Base-by-base conservation (phyloP, 2,888 invertebrate species). In the Sinodicranocentrus sp. region DNA sequence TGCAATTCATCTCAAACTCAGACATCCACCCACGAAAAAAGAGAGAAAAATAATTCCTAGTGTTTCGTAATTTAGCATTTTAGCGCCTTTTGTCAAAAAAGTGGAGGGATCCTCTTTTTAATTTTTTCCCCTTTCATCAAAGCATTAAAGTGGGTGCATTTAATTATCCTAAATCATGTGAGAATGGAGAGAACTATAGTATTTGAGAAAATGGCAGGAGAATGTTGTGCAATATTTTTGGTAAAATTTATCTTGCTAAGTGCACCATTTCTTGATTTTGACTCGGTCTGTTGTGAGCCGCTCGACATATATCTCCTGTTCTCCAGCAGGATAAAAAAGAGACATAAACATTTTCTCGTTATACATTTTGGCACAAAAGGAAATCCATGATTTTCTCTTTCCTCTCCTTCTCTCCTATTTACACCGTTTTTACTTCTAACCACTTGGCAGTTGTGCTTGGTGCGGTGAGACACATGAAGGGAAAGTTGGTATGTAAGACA, bases 211-310 rank as follows among this genome's bases (percentile, higher is more conserved):
- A 21, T 21, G n/a, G 57, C 3, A n/a, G 23, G 23, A 57, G 57
- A 8, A 23, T 39, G 39, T 39, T 39, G 48, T 48, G 48, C 10
- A 48, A n/a, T n/a, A 10, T 5, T 19, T 23, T 21, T 8, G 57
- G 21, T n/a, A n/a, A 44, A 65, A 65, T 65, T 65, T 28, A 65
- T 65, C 65, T 65, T 19, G 19, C 65, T 65, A 65, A 65, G 65
- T 65, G 44, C 44, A 39, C 28, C n/a, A 23, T 57, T 21, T 3
- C 57, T 57, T 57, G 57, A 57, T 57, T 57, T 57, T 57, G 19
- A 57, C 57, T 57, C 21, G 19, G 57, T n/a, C n/a, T 17, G 3
- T n/a, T 6, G 52, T 13, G 52, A 39, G 13, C 5, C 52, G n/a
- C 52, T 52, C n/a, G 10, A 52, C 52, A 52, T 52, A 3, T n/a